phyloP scores from a whole-genome alignment of 2,113 vertebrate species.

The Psilopogon haemacephalus region DNA sequence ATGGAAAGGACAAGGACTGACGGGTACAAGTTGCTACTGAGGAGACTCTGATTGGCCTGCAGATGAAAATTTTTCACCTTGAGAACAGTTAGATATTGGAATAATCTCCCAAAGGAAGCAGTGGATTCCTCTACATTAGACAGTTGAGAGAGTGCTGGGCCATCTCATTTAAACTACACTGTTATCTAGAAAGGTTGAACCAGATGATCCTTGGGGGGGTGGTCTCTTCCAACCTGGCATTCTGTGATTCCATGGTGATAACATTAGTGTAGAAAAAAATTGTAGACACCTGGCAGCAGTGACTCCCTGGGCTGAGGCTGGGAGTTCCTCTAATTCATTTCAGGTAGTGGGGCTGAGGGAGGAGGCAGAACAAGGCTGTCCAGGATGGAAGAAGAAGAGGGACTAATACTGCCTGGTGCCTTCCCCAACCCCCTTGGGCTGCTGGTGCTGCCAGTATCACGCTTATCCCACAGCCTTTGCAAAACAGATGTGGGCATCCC shows the following conservation, averaged over 20 bases:
- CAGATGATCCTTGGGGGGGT: too few relatives aligned
- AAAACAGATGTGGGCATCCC: not conserved
- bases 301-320: not conserved
- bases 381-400: not conserved
- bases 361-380: not conserved
- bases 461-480: not conserved
- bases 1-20: too few relatives aligned
- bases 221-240: too few relatives aligned
- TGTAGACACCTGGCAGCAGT: not conserved
- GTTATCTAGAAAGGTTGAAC: too few relatives aligned
- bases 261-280: not conserved
- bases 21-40: too few relatives aligned
- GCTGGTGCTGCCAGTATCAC: not conserved
- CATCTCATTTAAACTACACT: too few relatives aligned
- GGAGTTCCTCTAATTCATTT: not conserved
- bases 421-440: not conserved
- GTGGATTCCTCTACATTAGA: too few relatives aligned
- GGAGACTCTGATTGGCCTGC: too few relatives aligned
- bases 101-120: too few relatives aligned
- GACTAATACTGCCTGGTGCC: accelerated
- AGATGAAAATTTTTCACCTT: too few relatives aligned
- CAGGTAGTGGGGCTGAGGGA: accelerated
- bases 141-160: too few relatives aligned
- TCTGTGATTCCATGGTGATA: not conserved
- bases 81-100: too few relatives aligned